Evolutionary conservation across 2,113 vertebrate genomes (phyloP).

Genomic region (Rousettus leschenaultii): DNA sequence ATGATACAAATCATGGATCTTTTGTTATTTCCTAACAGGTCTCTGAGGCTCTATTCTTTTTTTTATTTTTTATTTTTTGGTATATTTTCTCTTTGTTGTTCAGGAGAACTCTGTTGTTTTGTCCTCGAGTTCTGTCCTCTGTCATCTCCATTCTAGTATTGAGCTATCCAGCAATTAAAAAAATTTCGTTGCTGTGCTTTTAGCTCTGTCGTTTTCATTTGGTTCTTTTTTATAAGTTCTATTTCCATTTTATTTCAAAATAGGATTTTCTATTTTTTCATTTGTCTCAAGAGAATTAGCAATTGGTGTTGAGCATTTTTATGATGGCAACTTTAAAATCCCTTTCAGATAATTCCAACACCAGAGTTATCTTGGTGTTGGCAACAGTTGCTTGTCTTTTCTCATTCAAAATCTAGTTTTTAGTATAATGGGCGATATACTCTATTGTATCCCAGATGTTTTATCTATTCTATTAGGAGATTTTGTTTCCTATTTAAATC

Average conservation of each 20-base stretch:
- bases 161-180: neutral
- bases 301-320: neutral
- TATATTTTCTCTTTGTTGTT: neutral
- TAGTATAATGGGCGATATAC: neutral
- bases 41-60: neutral
- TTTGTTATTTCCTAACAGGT: neutral
- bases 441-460: neutral
- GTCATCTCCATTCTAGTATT: neutral
- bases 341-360: neutral
- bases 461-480: neutral
- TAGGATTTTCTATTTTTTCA: neutral
- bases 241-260: neutral
- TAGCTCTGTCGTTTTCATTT: neutral
- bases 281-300: conserved; percentile 1
- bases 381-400: neutral
- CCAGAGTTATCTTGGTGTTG: neutral
- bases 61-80: neutral
- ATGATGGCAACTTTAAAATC: neutral
- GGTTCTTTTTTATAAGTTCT: neutral
- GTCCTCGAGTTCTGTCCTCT: neutral
- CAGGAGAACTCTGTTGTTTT: neutral
- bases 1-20: neutral
- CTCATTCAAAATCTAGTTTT: neutral
- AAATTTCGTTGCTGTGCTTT: neutral
- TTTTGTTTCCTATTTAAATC: neutral